Base-by-base conservation (phyloP, 1,140 invertebrate genomes). In the Portunus trituberculatus region DNA sequence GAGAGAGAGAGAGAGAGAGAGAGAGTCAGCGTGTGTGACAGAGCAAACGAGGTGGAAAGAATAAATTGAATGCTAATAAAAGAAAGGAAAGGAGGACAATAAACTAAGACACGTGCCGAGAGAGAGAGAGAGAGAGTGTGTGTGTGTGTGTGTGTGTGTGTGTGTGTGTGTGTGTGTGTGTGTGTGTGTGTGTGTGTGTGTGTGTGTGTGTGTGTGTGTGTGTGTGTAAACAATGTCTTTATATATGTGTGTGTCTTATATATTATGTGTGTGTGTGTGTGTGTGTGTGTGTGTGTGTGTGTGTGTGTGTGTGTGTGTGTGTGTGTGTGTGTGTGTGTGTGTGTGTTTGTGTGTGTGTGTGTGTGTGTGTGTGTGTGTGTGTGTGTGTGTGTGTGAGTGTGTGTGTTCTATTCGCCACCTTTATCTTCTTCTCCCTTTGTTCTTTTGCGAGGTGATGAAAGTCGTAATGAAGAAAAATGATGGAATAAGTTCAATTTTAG, bases 241-340 rank as follows among this genome's bases (percentile, higher is more conserved):
- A 2, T 52, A 31, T 91, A n/a, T 52, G 28, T 91, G 45, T 25
- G 45, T 87, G 84, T 91, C 28, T 91, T 28, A 91, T 91, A 91
- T 91, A 52, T 28, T 12, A 20, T 28, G 4, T 14, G 32, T 59
- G 52, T 52, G 28, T 25, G 20, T 87, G 84, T 87, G 84, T 87
- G 84, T 87, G 84, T 87, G 84, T 87, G 84, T 87, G 84, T 87
- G 84, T 87, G 84, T 87, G 84, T 87, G 84, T 87, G 59, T 76
- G 10, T 12, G 59, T 10, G 59, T 10, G 10, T 20, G 20, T 87
- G 29, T 87, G 39, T 46, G 46, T 91, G 32, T 91, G 89, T 91
- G 45, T 91, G 31, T 91, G 32, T 46, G 89, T 46, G 25, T 16
- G 89, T 91, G 52, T 91, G 46, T 46, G 84, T 87, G 84, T 87